These are phyloP conservation scores for Augochlora pura DNA, from an alignment of 1,140 invertebrate genomes.

Conservation along the genomic window DNA sequence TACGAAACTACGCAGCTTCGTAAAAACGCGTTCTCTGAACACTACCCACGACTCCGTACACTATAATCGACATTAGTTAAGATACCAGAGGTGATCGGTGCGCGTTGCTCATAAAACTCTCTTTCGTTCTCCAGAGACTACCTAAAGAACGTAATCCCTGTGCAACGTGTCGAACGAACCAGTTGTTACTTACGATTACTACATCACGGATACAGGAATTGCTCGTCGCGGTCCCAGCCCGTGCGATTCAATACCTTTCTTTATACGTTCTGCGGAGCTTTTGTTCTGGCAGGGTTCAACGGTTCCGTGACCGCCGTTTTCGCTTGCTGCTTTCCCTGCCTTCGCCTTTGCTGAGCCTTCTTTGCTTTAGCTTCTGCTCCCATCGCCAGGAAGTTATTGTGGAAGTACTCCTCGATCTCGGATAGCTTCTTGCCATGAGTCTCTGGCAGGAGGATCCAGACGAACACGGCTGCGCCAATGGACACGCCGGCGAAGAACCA, in stretches of 20 bases:
- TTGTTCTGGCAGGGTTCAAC: slow-evolving; percentile 8
- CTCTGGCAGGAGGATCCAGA: slow-evolving; percentile 85
- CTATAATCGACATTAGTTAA: neutral
- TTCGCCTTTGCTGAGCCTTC: slow-evolving; percentile 48
- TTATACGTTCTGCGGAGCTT: slow-evolving; percentile 1
- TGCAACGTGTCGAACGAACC: slow-evolving; percentile 3
- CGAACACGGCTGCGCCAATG: slow-evolving; percentile 81
- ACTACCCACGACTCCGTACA: neutral
- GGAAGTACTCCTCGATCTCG: slow-evolving; percentile 85
- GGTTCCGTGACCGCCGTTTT: slow-evolving; percentile 12
- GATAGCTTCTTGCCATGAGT: slow-evolving; percentile 86
- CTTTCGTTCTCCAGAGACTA: neutral
- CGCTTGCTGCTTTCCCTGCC: slow-evolving; percentile 35
- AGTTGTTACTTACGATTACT: neutral
- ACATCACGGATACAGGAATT: neutral
- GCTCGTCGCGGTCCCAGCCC: neutral
- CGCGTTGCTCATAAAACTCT: neutral
- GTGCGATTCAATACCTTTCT: neutral
- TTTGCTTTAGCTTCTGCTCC: slow-evolving; percentile 65
- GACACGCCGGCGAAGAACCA: slow-evolving; percentile 86
- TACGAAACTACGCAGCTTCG: neutral
- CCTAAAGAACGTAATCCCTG: neutral
- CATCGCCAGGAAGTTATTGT: slow-evolving; percentile 73
- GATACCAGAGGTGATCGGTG: neutral
- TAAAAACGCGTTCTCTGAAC: neutral